Base-by-base conservation (phyloP, 1,140 invertebrate genomes). In the Diabrotica virgifera region DNA sequence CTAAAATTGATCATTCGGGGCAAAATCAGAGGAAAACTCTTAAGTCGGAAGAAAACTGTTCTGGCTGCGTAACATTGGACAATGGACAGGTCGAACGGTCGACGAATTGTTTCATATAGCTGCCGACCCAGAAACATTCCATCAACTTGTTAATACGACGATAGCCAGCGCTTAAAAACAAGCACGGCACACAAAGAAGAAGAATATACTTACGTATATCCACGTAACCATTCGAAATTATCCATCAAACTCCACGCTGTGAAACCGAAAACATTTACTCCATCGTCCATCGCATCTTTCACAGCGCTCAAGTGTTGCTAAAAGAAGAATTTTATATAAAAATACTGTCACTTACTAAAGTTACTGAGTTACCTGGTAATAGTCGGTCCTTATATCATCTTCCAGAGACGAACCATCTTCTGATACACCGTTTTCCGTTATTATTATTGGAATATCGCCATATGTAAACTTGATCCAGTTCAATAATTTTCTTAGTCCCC, bases 401-500 rank as follows among this genome's bases (percentile, higher is more conserved):
- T 67, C 24, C 6, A 72, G 52, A 14, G 65, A 59, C 12, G 56
- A 63, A 52, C 68, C 67, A 59, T 65, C 38, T 12, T 82, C 82
- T 63, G 78, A 83, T 76, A 64, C 65, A 10, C 90, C 90, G 74
- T 90, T 92, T 82, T 91, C 90, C 0, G 87, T 88, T 2, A 92
- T 79, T 8, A 87, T 79, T 0, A 90, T 80, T 13, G 78, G 70
- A 0, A 84, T 81, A 73, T 89, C 85, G 53, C 82, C 76, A 71
- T 89, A 92, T 6, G 82, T 77, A 0, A 79, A 72, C 54, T 81
- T 79, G 8, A 92, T 81, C 82, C 85, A 88, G 54, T 85, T 85
- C 11, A 91, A 73, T 37, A 84, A 12, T 46, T 80, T 76, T 36
- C 85, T 76, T 11, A 89, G 77, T 1, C 85, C 84, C 70, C 78